phyloP scores from a whole-genome alignment of 2,888 invertebrate species.

The Piscicola geometra region DNA sequence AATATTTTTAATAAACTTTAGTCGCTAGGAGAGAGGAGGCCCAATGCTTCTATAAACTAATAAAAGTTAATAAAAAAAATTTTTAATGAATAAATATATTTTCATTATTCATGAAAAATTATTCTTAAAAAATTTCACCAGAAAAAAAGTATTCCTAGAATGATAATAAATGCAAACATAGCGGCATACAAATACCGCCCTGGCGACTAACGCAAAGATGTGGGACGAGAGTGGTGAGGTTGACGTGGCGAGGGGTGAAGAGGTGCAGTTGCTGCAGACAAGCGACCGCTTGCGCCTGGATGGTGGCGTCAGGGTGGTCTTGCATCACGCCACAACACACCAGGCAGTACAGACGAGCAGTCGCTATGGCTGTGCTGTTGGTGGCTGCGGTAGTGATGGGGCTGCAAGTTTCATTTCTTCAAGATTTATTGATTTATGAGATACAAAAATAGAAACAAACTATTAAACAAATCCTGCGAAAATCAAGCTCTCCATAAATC shows the following conservation, averaged over 20 bases:
- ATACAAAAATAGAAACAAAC: neutral
- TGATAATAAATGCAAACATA: too few species aligned
- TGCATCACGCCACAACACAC: constrained; percentile 90
- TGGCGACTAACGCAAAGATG: constrained; percentile 78
- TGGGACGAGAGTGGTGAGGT: constrained; percentile 83
- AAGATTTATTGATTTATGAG: neutral
- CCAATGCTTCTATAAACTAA: too few species aligned
- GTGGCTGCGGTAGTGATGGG: too few species aligned
- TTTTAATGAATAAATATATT: too few species aligned
- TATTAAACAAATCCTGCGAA: neutral
- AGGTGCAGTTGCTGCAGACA: constrained; percentile 95
- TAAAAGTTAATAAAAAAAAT: too few species aligned
- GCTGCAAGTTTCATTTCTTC: too few species aligned
- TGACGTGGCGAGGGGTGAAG: constrained; percentile 90
- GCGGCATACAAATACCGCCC: neutral
- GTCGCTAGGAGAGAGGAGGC: too few species aligned
- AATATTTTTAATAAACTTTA: too few species aligned
- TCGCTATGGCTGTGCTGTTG: constrained; percentile 66
- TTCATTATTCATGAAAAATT: too few species aligned
- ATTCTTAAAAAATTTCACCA: too few species aligned
- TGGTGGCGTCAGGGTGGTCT: constrained; percentile 68
- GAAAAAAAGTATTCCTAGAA: too few species aligned
- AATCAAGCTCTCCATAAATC: neutral
- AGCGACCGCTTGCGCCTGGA: constrained; percentile 89
- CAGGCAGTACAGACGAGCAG: constrained; percentile 76